These are phyloP conservation scores for Muricea muricata DNA, from an alignment of 92 coral and sea anemone species.

Conservation along the genomic window DNA sequence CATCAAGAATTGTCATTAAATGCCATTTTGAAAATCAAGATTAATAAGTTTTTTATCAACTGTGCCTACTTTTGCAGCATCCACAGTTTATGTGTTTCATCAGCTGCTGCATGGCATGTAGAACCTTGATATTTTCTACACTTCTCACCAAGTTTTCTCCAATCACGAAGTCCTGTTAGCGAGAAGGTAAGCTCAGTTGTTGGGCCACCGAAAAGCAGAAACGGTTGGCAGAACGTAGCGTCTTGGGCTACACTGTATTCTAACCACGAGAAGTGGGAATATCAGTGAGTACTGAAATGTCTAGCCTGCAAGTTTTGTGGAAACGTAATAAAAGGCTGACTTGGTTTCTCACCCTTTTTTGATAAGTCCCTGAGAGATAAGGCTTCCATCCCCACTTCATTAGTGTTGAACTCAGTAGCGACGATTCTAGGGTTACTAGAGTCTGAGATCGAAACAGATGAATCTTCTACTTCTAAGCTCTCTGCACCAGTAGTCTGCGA, in stretches of 20 bases:
- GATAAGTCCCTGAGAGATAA: neutral
- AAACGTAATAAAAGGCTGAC: too few relatives aligned
- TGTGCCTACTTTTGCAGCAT: conserved; percentile 15
- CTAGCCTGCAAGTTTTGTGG: too few relatives aligned
- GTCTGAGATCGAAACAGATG: too few relatives aligned
- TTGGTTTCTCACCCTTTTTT: too few relatives aligned
- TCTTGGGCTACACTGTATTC: conserved; percentile 3
- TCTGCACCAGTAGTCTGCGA: neutral
- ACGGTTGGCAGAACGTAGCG: conserved; percentile 26
- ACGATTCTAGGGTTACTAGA: neutral
- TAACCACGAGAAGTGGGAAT: conserved; percentile 17
- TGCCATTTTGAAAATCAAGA: conserved; percentile 17
- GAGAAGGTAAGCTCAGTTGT: too few relatives aligned
- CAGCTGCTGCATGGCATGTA: neutral
- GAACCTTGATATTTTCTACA: conserved; percentile 4
- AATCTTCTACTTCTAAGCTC: too few relatives aligned
- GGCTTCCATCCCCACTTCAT: neutral
- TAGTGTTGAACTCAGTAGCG: too few relatives aligned
- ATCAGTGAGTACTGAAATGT: too few relatives aligned
- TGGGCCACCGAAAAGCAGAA: conserved; percentile 17
- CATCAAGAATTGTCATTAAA: too few relatives aligned
- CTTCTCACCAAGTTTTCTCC: too few relatives aligned
- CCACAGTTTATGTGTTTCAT: conserved; percentile 20
- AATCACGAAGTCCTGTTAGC: too few relatives aligned
- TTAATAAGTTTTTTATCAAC: conserved; percentile 9